A percentile compares a stretch with the other conserved stretches of the same genome.
Conservation (phyloP, 2,797 vertebrate genomes). For the Pangasius mekongensis region DNA sequence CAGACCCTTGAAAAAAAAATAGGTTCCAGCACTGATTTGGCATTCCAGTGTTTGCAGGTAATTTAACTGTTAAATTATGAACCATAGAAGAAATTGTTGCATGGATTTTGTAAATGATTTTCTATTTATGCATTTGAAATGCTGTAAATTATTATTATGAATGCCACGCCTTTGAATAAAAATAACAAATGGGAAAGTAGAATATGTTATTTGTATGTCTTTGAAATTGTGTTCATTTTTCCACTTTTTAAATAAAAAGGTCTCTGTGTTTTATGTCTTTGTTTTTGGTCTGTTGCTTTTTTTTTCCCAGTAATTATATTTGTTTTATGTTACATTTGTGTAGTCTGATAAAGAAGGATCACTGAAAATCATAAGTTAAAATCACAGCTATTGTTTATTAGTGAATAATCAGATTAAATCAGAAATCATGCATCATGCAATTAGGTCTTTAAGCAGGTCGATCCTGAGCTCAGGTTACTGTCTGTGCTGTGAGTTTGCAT, state of each 20-base stretch:
- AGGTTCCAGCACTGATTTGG: slow-evolving; percentile 42
- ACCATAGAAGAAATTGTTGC: slow-evolving; percentile 36
- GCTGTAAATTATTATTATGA: slow-evolving; percentile 45
- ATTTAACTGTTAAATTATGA: slow-evolving; percentile 41
- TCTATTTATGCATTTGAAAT: slow-evolving; percentile 52
- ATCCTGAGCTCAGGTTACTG: neutral
- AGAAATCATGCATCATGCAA: neutral
- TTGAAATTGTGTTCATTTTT: slow-evolving; percentile 41
- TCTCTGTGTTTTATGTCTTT: slow-evolving; percentile 42
- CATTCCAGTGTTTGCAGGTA: slow-evolving; percentile 45
- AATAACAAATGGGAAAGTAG: slow-evolving; percentile 31
- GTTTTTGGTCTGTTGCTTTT: neutral
- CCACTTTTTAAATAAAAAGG: slow-evolving; percentile 53
- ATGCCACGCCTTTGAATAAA: slow-evolving; percentile 41
- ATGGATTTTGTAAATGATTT: slow-evolving; percentile 57
- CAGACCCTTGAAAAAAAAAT: slow-evolving; percentile 18
- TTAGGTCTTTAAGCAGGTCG: neutral
- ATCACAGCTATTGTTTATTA: neutral
- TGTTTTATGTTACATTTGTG: neutral
- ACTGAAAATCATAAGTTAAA: neutral
- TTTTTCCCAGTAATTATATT: neutral
- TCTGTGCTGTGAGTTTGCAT: neutral
- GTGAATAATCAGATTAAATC: neutral
- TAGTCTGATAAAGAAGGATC: neutral
- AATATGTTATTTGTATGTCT: slow-evolving; percentile 53